These are phyloP conservation scores for Lacanobia wlatinum DNA, from an alignment of 2,888 invertebrate genomes.

Conservation along the genomic window DNA sequence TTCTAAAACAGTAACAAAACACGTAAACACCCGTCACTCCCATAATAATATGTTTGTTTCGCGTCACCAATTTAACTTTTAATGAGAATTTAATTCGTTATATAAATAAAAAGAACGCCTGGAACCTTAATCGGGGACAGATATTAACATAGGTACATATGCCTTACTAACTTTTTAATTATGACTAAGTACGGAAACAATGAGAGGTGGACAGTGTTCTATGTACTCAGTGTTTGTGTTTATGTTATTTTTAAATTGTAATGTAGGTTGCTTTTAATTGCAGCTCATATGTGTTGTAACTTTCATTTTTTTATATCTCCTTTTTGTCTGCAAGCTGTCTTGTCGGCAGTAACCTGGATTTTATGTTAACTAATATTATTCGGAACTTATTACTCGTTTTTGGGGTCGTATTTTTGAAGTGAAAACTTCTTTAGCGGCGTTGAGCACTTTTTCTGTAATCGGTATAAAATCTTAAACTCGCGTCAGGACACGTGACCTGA, in stretches of 20 bases:
- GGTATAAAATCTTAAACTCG: too few species aligned
- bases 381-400: too few species aligned
- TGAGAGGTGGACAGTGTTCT: background rate
- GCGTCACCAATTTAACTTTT: conserved; percentile 58
- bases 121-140: background rate
- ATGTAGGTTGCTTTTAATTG: background rate
- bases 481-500: too few species aligned
- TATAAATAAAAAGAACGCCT: conserved; percentile 32
- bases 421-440: too few species aligned
- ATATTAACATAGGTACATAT: conserved; percentile 17
- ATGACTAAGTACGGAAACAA: background rate
- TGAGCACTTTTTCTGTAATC: too few species aligned
- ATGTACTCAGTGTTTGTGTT: background rate
- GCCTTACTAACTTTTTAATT: conserved; percentile 46
- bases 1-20: background rate
- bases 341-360: too few species aligned
- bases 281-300: too few species aligned
- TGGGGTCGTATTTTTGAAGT: too few species aligned
- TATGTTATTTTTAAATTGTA: background rate
- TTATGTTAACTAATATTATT: too few species aligned
- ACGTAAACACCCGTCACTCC: background rate
- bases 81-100: conserved; percentile 61
- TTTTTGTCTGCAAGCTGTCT: too few species aligned
- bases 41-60: conserved; percentile 46
- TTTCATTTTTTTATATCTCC: too few species aligned